Evolutionary conservation across 2,888 invertebrate genomes (phyloP).

Genomic region (Drosophila koepferae): DNA sequence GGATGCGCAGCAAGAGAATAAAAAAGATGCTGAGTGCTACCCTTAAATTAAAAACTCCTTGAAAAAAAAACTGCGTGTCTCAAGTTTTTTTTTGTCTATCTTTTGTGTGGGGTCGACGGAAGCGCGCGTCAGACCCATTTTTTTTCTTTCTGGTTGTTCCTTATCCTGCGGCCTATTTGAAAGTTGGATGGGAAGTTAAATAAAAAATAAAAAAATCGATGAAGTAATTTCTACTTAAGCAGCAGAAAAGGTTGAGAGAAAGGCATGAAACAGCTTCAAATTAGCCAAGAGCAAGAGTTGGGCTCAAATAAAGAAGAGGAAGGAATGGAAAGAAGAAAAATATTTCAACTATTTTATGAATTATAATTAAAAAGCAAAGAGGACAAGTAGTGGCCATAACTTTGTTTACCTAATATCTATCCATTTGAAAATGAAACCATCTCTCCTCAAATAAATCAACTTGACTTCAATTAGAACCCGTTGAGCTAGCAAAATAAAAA

Average conservation of each 20-base stretch:
- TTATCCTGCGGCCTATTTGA: conserved; percentile 65
- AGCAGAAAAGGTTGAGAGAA: conserved; percentile 39
- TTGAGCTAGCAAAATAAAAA: conserved; percentile 46
- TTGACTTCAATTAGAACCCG: conserved; percentile 71
- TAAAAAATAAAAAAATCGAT: conserved; percentile 65
- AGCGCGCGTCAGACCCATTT: conserved; percentile 62
- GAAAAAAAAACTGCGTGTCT: conserved; percentile 62
- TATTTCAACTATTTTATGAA: conserved; percentile 10
- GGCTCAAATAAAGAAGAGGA: neutral
- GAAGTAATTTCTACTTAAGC: conserved; percentile 71
- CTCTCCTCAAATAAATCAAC: conserved; percentile 36
- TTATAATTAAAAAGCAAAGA: conserved; percentile 2
- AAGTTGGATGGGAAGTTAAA: conserved; percentile 43
- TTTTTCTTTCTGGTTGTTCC: conserved; percentile 34
- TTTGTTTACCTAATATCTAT: conserved; percentile 10
- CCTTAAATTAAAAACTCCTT: conserved; percentile 69
- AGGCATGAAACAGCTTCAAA: conserved; percentile 26
- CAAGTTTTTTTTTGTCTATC: conserved; percentile 56
- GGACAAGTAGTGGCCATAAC: neutral
- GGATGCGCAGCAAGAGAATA: conserved; percentile 55
- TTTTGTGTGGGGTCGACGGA: conserved; percentile 57
- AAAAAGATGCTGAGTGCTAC: conserved; percentile 60
- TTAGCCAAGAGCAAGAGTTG: conserved; percentile 51
- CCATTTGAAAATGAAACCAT: neutral
- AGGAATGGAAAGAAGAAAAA: neutral